Conservation (phyloP, 2,797 vertebrate genomes). For the Enteromius afrohamiltoni region DNA sequence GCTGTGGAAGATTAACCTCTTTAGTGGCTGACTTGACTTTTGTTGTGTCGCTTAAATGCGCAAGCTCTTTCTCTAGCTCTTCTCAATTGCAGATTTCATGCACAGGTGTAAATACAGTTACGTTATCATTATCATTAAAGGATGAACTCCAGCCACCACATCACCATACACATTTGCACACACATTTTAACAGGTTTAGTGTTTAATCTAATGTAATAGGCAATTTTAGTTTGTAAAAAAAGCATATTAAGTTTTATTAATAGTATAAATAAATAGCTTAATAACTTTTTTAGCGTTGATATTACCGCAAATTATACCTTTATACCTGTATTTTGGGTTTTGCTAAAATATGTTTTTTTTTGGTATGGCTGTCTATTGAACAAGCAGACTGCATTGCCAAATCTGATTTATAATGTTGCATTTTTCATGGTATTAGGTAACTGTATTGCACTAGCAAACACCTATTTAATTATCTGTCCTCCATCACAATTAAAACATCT, state of each 20-base stretch:
- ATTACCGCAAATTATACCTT: not conserved
- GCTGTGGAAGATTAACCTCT: slow-evolving; percentile 6
- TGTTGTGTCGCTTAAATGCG: not conserved
- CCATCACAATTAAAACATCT: slow-evolving; percentile 23
- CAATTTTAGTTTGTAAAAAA: too few species aligned
- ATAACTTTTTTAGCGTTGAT: not conserved
- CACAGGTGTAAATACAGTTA: not conserved
- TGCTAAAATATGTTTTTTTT: not conserved
- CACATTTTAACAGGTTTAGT: not conserved
- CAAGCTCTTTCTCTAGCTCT: not conserved
- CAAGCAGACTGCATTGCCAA: not conserved
- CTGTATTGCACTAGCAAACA: not conserved
- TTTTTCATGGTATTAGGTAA: not conserved
- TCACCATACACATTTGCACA: not conserved
- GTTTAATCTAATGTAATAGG: not conserved
- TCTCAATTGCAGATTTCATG: not conserved
- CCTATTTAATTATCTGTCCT: slow-evolving; percentile 30
- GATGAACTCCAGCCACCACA: not conserved
- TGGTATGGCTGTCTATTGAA: not conserved
- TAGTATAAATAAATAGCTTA: not conserved
- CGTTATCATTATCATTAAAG: not conserved
- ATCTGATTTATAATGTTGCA: not conserved
- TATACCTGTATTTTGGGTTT: not conserved
- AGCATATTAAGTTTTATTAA: not conserved
- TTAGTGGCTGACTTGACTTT: slow-evolving; percentile 15